Base-by-base conservation (phyloP, 2,797 vertebrate species). In the Podargus strigoides region DNA sequence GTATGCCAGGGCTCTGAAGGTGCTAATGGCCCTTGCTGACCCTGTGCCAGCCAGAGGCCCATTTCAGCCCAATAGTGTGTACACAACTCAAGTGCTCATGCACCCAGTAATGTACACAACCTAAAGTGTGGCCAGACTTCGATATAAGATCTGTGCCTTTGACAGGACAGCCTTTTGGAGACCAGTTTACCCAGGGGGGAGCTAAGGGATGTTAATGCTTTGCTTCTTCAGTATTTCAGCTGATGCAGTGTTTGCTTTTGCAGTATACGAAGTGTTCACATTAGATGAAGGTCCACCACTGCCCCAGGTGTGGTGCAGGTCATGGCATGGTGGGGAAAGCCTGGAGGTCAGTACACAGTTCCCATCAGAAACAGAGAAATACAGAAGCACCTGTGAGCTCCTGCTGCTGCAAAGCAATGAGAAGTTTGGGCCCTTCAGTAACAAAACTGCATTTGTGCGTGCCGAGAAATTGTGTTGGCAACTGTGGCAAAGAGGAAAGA, bases 21-120 rank as follows among this genome's bases (percentile, higher is more conserved):
- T 12, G 3, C 22, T 70, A 27, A 4, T 34, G 41, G 34, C n/a
- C 34, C 22, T 60, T 37, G 49, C 49, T 58, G 59, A 39, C 28
- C 50, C 34, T 16, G 53, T 50, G 34, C 83, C 22, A 22, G 12
- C 24, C 73, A 66, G 36, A 21, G 70, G 30, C 23, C n/a, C 36
- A 21, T 47, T 28, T 59, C 78, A 89, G 34, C 26, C 17, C 81
- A 53, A 0, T 1, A 20, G 0, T 0, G 2, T 7, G 7, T 30
- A 41, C 17, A 8, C 16, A 37, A 0, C 55, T 55, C 53, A 32
- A 44, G 39, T 3, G 3, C 28, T 70, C 9, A 1, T 13, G 21
- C 3, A 3, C 26, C 27, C 41, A 37, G 6, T 5, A 7, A 4
- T 44, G 27, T 20, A 32, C 44, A 15, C 18, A 77, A 16, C 8